Evolutionary conservation across 2,888 invertebrate genomes (phyloP).

Genomic region (Schizotus pectinicornis): DNA sequence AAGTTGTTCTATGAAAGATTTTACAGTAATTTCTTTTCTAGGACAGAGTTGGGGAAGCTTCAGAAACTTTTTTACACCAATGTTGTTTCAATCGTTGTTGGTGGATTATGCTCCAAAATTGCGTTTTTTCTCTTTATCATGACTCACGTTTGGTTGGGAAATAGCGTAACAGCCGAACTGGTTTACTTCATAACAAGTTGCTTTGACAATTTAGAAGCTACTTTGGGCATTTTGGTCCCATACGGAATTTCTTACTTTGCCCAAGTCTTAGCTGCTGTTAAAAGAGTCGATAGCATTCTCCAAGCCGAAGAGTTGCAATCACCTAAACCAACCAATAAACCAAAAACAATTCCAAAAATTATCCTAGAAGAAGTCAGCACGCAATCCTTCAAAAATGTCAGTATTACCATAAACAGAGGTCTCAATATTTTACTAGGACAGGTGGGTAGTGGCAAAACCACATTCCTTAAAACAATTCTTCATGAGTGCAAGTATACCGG

Average conservation of each 20-base stretch:
- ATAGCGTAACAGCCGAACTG: conserved; percentile 78
- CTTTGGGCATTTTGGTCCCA: conserved; percentile 89
- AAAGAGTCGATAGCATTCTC: conserved; percentile 61
- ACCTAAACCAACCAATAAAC: neutral
- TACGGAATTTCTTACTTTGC: conserved; percentile 81
- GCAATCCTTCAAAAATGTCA: neutral
- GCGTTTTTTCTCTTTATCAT: conserved; percentile 53
- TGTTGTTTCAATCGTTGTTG: conserved; percentile 45
- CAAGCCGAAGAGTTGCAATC: neutral
- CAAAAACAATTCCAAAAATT: neutral
- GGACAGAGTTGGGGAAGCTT: conserved; percentile 70
- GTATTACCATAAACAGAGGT: neutral
- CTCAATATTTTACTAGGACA: conserved; percentile 17
- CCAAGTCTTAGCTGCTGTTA: conserved; percentile 77
- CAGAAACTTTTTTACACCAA: conserved; percentile 48
- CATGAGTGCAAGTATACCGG: conserved; percentile 38
- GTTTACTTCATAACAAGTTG: conserved; percentile 91
- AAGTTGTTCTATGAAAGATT: neutral
- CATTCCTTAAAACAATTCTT: conserved; percentile 45
- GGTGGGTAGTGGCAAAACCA: conserved; percentile 46
- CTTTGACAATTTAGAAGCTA: conserved; percentile 83
- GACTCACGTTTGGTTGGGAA: conserved; percentile 72
- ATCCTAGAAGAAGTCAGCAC: neutral
- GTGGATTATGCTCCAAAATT: conserved; percentile 47
- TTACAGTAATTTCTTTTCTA: conserved; percentile 53